Conservation (phyloP, 2,113 vertebrate genomes). For the Malurus cyaneus region DNA sequence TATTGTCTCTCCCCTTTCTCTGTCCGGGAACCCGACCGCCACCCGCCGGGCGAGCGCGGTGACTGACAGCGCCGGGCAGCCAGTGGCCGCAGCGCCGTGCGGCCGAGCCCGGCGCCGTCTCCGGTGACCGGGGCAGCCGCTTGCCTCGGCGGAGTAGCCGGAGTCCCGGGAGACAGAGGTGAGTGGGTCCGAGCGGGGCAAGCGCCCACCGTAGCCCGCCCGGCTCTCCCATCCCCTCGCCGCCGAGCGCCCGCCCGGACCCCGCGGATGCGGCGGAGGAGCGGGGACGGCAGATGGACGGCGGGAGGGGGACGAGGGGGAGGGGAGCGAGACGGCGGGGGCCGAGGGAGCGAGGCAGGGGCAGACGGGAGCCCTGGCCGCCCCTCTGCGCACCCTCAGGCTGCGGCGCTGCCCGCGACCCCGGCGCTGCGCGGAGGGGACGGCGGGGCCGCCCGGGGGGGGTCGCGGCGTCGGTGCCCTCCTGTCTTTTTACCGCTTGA, state of each 20-base stretch:
- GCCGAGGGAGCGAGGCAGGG: not conserved
- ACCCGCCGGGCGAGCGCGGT: not conserved
- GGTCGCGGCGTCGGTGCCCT: not conserved
- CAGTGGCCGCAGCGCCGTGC: slow-evolving; percentile 26
- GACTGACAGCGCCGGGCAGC: slow-evolving; percentile 49
- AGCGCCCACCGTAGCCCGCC: not conserved
- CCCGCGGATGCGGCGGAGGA: not conserved
- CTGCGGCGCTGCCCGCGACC: too few species aligned
- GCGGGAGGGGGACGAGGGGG: not conserved
- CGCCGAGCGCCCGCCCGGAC: not conserved
- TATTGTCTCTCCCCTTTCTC: slow-evolving; percentile 47
- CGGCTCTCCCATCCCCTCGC: not conserved
- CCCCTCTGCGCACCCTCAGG: not conserved
- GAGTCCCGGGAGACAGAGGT: not conserved
- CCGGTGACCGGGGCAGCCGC: slow-evolving; percentile 40
- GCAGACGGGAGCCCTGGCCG: not conserved
- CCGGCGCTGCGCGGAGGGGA: too few species aligned
- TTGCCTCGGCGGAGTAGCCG: not conserved
- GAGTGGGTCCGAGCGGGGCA: not conserved
- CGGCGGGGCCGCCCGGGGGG: not conserved
- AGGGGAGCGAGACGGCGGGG: not conserved
- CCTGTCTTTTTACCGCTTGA: not conserved
- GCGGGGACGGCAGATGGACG: not conserved
- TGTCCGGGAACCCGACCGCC: slow-evolving; percentile 37
- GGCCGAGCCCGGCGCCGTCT: not conserved